These are phyloP conservation scores for Zapus hudsonius DNA, from an alignment of 2,113 vertebrate genomes.

Conservation along the genomic window DNA sequence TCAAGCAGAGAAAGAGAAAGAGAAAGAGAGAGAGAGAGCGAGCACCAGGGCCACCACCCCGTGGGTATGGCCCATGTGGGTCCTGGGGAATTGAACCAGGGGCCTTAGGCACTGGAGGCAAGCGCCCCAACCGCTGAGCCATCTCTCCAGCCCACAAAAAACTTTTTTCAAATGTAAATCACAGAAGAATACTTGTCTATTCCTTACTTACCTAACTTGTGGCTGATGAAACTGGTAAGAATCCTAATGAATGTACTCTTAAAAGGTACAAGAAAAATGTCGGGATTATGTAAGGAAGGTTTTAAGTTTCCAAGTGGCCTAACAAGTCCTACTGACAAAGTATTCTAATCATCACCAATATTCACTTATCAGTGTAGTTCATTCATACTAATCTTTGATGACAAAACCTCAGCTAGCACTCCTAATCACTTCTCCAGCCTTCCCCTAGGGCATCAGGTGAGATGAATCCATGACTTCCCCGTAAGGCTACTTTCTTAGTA, in stretches of 20 bases:
- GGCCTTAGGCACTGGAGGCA: no score
- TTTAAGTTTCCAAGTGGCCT: neutral
- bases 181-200: neutral
- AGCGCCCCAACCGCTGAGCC: no score
- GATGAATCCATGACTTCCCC: neutral
- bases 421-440: slow-evolving; percentile 12
- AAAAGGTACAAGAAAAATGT: neutral
- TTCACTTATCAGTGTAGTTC: slow-evolving; percentile 8
- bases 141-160: no score
- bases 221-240: neutral
- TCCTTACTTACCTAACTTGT: neutral
- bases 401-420: slow-evolving; percentile 52
- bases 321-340: neutral
- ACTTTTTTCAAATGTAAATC: slow-evolving; percentile 31
- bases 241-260: neutral
- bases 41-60: no score
- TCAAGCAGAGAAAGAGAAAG: no score
- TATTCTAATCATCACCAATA: neutral
- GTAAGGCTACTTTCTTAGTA: slow-evolving; percentile 4
- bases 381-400: neutral
- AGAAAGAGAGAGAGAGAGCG: no score
- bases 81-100: no score
- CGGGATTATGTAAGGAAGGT: neutral
- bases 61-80: no score
- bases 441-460: slow-evolving; percentile 39